Percentiles rank a stretch among this genome's conserved stretches.
phyloP scores from a whole-genome alignment of 2,797 vertebrate species.

The Notoglanidium macrostoma region DNA sequence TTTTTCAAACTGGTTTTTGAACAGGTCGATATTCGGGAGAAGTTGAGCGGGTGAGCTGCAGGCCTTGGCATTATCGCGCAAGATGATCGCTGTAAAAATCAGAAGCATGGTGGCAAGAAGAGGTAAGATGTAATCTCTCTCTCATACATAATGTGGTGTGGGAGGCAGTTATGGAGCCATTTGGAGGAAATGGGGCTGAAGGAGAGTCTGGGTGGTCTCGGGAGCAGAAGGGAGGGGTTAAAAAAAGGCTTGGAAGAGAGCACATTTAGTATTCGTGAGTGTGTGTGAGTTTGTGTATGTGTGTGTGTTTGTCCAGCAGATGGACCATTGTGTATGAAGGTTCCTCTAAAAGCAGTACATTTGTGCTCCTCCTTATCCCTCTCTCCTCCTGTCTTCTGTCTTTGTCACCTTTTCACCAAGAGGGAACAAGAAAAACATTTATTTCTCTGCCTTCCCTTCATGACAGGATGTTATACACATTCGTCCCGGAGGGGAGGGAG shows the following conservation, averaged over 20 bases:
- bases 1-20: neutral
- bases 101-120: conserved; percentile 30
- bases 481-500: conserved; percentile 5
- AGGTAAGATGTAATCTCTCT: conserved; percentile 35
- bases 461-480: conserved; percentile 60
- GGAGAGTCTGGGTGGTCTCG: conserved; percentile 79
- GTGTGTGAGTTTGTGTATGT: conserved; percentile 24
- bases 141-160: neutral
- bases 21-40: neutral
- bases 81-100: conserved; percentile 7
- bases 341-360: conserved; percentile 67
- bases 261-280: neutral
- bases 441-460: conserved; percentile 42
- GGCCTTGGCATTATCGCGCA: neutral
- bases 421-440: conserved; percentile 50
- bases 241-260: conserved; percentile 35
- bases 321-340: conserved; percentile 75
- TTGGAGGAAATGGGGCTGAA: conserved; percentile 62
- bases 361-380: conserved; percentile 67
- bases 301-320: conserved; percentile 68
- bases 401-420: conserved; percentile 62
- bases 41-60: neutral
- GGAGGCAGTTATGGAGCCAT: conserved; percentile 25
- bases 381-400: conserved; percentile 68
- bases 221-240: conserved; percentile 53